A percentile compares a stretch with the other conserved stretches of the same genome.
Conservation (phyloP, 2,797 vertebrate species). For the Poeciliopsis gracilis region DNA sequence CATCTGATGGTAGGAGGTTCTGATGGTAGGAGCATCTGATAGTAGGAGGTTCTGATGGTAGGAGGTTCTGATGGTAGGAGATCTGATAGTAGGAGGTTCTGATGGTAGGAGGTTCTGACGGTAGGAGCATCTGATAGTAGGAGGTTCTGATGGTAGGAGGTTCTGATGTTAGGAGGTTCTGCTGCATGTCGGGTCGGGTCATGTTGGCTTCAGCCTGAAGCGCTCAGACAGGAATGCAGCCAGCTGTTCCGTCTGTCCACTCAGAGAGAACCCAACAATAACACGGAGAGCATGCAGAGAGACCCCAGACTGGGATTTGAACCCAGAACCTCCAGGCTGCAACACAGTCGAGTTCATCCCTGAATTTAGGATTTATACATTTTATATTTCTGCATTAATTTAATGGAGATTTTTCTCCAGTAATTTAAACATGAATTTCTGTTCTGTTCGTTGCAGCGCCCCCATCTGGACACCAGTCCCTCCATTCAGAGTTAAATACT, state of each 20-base stretch:
- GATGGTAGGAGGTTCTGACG: no score
- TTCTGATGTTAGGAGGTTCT: not conserved
- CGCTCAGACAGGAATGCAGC: not conserved
- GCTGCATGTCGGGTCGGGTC: constrained; percentile 52
- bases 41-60: no score
- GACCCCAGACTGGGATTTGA: not conserved
- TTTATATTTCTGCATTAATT: no score
- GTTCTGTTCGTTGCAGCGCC: not conserved
- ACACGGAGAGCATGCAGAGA: not conserved
- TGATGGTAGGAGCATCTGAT: no score
- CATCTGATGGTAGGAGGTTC: no score
- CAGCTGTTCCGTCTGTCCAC: no score
- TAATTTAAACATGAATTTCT: not conserved
- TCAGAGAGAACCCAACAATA: no score
- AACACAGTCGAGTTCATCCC: not conserved
- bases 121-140: no score
- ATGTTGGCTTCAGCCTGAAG: constrained; percentile 35
- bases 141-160: no score
- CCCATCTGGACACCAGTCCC: not conserved
- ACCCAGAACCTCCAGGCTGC: not conserved
- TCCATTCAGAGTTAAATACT: not conserved
- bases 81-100: no score
- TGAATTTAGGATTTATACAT: not conserved
- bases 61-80: no score
- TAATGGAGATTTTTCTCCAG: no score